Base-by-base conservation (phyloP, 2,113 vertebrate genomes). In the Bubalus kerabau region DNA sequence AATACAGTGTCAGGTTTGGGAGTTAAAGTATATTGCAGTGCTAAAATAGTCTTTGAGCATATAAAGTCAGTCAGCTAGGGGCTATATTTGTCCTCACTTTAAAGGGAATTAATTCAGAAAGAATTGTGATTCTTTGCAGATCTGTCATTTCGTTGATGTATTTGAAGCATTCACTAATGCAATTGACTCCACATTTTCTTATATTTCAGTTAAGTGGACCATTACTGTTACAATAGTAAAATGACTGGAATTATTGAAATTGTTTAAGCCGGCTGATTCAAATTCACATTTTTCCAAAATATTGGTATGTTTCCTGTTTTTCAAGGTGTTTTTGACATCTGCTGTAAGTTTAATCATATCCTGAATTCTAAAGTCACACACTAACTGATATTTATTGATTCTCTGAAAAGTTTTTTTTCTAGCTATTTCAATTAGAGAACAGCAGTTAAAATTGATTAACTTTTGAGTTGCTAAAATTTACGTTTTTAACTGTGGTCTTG, bases 1-100 rank as follows among this genome's bases (percentile, higher is more conserved):
- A 54, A 92, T 91, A 76, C 40, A 94, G 46, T 90, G 48, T 59
- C 95, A 87, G 6, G 19, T 97, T 97, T 95, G 76, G 60, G 71
- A 90, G 76, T 89, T 97, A 90, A 78, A 95, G 40, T 92, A n/a
- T 95, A 93, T 95, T 12, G 56, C 32, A 71, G 0, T 92, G 91
- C 36, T 90, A 43, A 96, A n/a, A 5, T 87, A 95, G 81, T 96
- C 24, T 74, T 80, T 80, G 46, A 97, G n/a, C n/a, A 83, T 74
- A 92, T 80, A 87, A 94, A 43, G 23, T 90, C 67, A 78, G 28
- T 54, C 40, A 67, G 10, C 24, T 24, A 71, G 80, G 17, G 50
- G 6, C 83, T 89, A 1, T 91, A 19, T 87, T n/a, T 78, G 84
- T 40, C 40, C 21, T 87, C 84, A 54, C 32, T 97, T 95, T 81